phyloP scores from a whole-genome alignment of 2,113 vertebrate species.

The Rhagologus leucostigma region DNA sequence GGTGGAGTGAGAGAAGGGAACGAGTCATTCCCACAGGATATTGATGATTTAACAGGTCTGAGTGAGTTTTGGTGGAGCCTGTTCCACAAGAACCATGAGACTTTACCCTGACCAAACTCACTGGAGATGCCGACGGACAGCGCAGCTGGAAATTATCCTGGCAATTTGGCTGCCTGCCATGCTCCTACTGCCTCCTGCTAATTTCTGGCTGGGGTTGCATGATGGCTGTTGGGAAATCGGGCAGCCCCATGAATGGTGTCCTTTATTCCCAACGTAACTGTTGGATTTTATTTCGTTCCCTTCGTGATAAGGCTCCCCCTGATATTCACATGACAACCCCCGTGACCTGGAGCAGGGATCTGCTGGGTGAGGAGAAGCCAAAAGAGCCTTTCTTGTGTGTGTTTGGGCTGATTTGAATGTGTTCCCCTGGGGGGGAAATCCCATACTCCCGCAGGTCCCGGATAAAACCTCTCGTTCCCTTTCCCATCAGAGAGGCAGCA shows the following conservation, averaged over 20 bases:
- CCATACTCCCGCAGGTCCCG: background rate
- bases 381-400: slow-evolving; percentile 23
- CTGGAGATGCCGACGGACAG: background rate
- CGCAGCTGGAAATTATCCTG: background rate
- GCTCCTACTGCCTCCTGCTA: background rate
- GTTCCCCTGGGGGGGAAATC: background rate
- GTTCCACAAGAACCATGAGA: background rate
- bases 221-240: background rate
- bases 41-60: background rate
- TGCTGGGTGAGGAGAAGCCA: background rate
- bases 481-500: slow-evolving; percentile 15
- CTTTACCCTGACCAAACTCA: background rate
- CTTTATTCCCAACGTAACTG: background rate
- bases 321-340: slow-evolving; percentile 20
- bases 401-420: background rate
- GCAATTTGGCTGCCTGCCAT: background rate
- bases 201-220: background rate
- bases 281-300: background rate
- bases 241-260: background rate
- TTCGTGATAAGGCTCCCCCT: background rate
- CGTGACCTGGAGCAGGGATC: background rate
- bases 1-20: background rate
- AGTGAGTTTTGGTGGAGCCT: background rate
- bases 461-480: background rate
- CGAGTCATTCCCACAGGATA: background rate